Base-by-base conservation (phyloP, 1,140 invertebrate species). In the Tigriopus japonicus region DNA sequence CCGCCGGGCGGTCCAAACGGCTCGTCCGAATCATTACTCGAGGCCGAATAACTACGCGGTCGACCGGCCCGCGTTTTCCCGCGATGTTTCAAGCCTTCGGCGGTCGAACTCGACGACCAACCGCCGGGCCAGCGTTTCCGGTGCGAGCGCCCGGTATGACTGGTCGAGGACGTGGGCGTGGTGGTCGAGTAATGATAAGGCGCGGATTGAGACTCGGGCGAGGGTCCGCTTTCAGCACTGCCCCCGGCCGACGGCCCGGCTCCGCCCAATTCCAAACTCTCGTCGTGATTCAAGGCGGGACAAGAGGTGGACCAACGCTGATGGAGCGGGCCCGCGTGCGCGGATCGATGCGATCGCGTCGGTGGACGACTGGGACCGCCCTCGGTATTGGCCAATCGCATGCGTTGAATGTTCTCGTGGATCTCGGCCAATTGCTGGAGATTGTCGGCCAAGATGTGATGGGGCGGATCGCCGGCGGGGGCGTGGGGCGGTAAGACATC, bases 341-440 rank as follows among this genome's bases (percentile, higher is more conserved):
- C 3, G 9, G 35, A 3, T 1, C 52, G 52, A 9, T 51, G 15
- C 14, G 52, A 23, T 15, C 52, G 19, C 52, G 35, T 3, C n/a
- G 35, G 52, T 19, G 23, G 15, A 12, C 35, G 21, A 14, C 52
- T 28, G 14, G 52, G 35, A 14, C 19, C n/a, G n/a, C n/a, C 52
- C 52, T 54, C 41, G 1, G 55, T 41, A n/a, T 58, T 58, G n/a
- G 21, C 55, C 10, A 58, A 6, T 15, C 55, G 55, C 55, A 58
- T 58, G 1, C 41, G 24, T 41, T 58, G 55, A 42, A 58, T 58
- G 24, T 42, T 40, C n/a, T 58, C 55, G 12, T 58, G 55, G 14
- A 58, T 58, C 14, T 42, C 28, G 23, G 55, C 35, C 15, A 58
- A 42, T 19, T 58, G 55, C 1, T 43, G 42, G 1, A 58, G 21